Evolutionary conservation across 2,888 invertebrate species (phyloP).

Genomic region (Ceratothoa steindachneri): DNA sequence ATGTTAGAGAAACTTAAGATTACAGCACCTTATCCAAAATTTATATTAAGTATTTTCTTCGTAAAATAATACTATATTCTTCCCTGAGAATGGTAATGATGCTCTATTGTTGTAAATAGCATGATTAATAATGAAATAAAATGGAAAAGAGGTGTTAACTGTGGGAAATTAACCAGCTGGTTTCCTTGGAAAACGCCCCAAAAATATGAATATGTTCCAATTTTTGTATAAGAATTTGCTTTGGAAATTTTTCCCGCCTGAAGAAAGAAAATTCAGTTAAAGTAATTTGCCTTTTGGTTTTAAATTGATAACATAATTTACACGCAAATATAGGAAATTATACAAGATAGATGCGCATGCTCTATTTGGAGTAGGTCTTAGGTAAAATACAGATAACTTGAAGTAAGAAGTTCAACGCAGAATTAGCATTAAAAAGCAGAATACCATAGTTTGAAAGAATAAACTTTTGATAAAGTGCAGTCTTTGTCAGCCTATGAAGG

Average conservation of each 20-base stretch:
- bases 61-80: constrained; percentile 4
- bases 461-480: not conserved
- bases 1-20: not conserved
- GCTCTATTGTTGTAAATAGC: constrained; percentile 12
- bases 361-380: not conserved
- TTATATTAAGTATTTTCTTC: constrained; percentile 11
- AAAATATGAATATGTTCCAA: not conserved
- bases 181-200: not conserved
- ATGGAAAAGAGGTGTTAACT: not conserved
- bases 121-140: not conserved
- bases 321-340: constrained; percentile 2
- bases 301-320: constrained; percentile 13
- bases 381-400: not conserved
- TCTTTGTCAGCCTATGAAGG: not conserved
- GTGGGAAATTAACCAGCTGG: constrained; percentile 12
- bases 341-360: not conserved
- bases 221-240: not conserved
- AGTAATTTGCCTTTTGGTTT: constrained; percentile 6
- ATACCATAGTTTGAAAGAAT: not conserved
- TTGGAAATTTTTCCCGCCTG: too few species aligned
- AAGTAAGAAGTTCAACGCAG: not conserved
- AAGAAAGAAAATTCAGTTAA: not conserved
- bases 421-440: constrained; percentile 1
- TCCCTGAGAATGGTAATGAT: constrained; percentile 8
- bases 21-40: not conserved